Conservation (phyloP, 2,888 invertebrate genomes). For the Epirrita christyi region DNA sequence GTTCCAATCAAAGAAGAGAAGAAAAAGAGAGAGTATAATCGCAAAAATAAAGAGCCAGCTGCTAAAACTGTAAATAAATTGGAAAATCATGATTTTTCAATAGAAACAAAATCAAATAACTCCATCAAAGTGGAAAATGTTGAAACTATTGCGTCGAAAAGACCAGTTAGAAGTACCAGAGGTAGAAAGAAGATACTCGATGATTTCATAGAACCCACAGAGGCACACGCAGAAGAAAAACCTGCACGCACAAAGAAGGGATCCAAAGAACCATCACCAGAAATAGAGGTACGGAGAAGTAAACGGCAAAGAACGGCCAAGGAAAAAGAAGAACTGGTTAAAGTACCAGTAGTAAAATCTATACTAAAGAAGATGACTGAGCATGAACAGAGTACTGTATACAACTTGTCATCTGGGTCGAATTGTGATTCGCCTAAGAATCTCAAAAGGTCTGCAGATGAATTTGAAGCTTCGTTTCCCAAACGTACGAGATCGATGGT, state of each 20-base stretch:
- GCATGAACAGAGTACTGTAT: constrained; percentile 63
- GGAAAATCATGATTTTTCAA: constrained; percentile 9
- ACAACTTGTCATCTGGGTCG: constrained; percentile 60
- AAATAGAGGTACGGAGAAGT: constrained; percentile 60
- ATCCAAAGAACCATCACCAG: constrained; percentile 41
- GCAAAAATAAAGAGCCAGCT: constrained; percentile 19
- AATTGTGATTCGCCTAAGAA: constrained; percentile 52
- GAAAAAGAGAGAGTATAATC: constrained; percentile 21
- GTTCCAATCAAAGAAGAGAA: constrained; percentile 23
- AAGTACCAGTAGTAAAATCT: constrained; percentile 40
- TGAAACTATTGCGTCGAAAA: constrained; percentile 7
- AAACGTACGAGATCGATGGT: constrained; percentile 53
- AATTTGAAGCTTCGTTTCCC: constrained; percentile 47
- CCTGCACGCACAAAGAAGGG: constrained; percentile 22
- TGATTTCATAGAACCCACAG: constrained; percentile 26
- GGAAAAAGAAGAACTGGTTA: constrained; percentile 40
- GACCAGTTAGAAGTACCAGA: constrained; percentile 40
- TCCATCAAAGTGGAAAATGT: constrained; percentile 22
- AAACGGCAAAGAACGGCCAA: constrained; percentile 53
- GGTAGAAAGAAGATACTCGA: constrained; percentile 48
- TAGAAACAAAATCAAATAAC: constrained; percentile 21
- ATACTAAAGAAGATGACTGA: constrained; percentile 43
- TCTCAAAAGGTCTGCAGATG: constrained; percentile 54
- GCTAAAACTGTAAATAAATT: constrained; percentile 8
- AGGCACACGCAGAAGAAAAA: constrained; percentile 20